Evolutionary conservation across 2,888 invertebrate genomes (phyloP), one percentile per base, ranked within the genome.

Genomic region (Embidobia sp.): DNA sequence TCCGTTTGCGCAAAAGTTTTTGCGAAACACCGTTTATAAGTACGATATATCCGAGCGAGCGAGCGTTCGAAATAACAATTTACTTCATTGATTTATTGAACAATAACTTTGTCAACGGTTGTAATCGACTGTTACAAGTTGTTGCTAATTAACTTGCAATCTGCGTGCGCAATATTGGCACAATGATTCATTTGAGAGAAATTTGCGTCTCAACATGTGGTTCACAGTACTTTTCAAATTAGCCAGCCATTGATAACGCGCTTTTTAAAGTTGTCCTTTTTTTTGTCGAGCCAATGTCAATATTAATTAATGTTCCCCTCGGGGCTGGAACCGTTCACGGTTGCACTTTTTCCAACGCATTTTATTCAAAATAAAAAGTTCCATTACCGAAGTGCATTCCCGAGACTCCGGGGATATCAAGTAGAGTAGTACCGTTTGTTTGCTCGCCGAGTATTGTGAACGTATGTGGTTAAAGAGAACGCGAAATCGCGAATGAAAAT

Each of bases 331-430:
- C 35, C 10, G 61, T 53, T 53, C 35, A 53, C 44, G 37, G 53
- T 46, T 61, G 70, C 42, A 59, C 51, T 70, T 70, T 61, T 59
- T 51, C 13, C 35, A 46, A 49, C 27, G 57, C 64, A 61, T 77
- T 73, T 73, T 51, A 77, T 72, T 61, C 46, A 53, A 74, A 63
- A 69, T 61, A 61, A 72, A 63, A 82, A 80, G 78, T 80, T 79
- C 74, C 67, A 83, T 83, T 80, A 77, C 80, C 81, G 74, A 81
- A 80, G 67, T 67, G 79, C 70, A 73, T 77, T 73, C 63, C 66
- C 79, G 72, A 75, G 77, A 77, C 88, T 84, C 87, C 48, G 67
- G 86, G 87, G 86, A 87, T 88, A 88, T 87, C 85, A 87, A 87
- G 80, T 85, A 86, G 86, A 87, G 87, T 87, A 85, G 84, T 48